Evolutionary conservation across 2,797 vertebrate species (phyloP).

Genomic region (Chiloscyllium punctatum): DNA sequence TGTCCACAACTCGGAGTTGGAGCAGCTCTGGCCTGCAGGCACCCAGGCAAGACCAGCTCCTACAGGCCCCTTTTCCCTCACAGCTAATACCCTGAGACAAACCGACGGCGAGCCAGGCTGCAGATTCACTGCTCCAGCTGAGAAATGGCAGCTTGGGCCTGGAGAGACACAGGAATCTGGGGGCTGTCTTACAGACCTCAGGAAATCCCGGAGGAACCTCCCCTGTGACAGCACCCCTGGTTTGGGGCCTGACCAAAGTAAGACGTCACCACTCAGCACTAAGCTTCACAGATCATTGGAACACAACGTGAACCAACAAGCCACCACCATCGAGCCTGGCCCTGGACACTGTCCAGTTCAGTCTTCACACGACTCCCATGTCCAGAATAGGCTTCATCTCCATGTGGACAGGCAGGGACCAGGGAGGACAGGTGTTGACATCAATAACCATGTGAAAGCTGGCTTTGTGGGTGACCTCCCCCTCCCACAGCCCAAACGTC

Average conservation of each 20-base stretch:
- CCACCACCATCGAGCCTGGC: too few relatives aligned
- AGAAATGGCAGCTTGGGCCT: constrained; percentile 44
- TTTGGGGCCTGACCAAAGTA: background rate
- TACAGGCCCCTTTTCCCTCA: background rate
- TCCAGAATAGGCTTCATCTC: background rate
- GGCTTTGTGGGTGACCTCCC: constrained; percentile 42
- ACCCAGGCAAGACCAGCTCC: background rate
- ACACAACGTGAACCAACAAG: background rate
- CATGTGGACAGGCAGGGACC: too few relatives aligned
- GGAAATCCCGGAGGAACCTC: background rate
- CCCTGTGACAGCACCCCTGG: background rate
- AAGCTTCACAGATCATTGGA: background rate
- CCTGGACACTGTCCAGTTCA: background rate
- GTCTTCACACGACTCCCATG: background rate
- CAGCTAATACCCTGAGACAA: background rate
- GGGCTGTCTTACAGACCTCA: constrained; percentile 41
- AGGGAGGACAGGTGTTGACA: background rate
- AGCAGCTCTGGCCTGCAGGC: background rate
- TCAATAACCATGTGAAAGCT: background rate
- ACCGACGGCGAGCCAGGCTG: constrained; percentile 51
- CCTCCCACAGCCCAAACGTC: constrained; percentile 57
- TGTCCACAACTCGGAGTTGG: constrained; percentile 61
- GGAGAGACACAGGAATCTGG: constrained; percentile 42
- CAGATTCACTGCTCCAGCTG: background rate
- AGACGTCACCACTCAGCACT: too few relatives aligned